Percentiles rank a stretch among this genome's conserved stretches.
These are phyloP conservation scores for Eulimnadia texana DNA, from an alignment of 1,140 invertebrate species.

Conservation along the genomic window DNA sequence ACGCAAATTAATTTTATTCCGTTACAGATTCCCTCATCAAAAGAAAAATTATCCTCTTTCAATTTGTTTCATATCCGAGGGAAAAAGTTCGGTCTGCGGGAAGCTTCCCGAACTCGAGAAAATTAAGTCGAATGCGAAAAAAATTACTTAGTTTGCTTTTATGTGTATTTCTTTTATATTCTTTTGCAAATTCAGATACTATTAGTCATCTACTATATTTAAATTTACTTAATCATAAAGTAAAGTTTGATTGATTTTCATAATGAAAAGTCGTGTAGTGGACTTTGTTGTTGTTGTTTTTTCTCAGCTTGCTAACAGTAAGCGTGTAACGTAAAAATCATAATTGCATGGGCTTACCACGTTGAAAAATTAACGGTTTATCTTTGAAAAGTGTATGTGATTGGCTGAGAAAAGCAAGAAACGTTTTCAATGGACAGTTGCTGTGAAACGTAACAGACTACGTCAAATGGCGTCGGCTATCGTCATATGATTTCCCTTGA, in stretches of 20 bases:
- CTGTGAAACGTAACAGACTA: not conserved
- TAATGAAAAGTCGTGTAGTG: not conserved
- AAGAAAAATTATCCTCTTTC: not conserved
- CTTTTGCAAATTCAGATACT: too few species aligned
- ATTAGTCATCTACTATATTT: too few species aligned
- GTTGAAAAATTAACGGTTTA: not conserved
- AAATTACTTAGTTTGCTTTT: too few species aligned
- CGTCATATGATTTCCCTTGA: not conserved
- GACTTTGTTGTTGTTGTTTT: too few species aligned
- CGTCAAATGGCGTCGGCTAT: not conserved
- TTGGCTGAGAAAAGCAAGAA: not conserved
- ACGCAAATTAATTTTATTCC: not conserved
- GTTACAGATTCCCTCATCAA: not conserved
- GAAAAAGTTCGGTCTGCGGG: too few species aligned
- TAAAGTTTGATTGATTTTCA: too few species aligned
- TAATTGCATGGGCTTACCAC: not conserved
- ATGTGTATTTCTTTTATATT: too few species aligned
- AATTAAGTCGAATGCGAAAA: too few species aligned
- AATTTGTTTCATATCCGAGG: not conserved
- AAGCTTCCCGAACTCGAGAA: too few species aligned
- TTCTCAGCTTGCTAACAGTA: too few species aligned
- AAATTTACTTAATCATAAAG: too few species aligned
- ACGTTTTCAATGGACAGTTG: not conserved
- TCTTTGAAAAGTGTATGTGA: not conserved
- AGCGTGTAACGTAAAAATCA: not conserved